phyloP scores from a whole-genome alignment of 2,113 vertebrate genomes.

The Triplophysa dalaica region DNA sequence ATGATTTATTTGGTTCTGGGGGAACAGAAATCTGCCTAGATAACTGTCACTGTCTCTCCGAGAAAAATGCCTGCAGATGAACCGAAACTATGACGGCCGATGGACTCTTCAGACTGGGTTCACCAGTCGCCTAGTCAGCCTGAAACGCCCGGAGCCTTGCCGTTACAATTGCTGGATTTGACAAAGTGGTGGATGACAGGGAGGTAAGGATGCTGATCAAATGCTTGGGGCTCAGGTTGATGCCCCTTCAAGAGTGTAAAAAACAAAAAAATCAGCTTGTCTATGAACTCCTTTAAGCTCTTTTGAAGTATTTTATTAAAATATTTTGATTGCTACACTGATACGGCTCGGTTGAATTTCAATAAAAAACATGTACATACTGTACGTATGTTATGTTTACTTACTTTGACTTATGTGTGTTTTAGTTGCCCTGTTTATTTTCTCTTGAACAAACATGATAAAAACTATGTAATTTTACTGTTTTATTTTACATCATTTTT shows the following conservation, averaged over 20 bases:
- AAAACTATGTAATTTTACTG: too few species aligned
- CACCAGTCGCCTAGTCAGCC: conserved; percentile 40
- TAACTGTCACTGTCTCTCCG: conserved; percentile 44
- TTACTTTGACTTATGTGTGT: too few species aligned
- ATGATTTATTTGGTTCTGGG: conserved; percentile 40
- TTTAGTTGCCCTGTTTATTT: too few species aligned
- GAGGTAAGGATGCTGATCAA: conserved; percentile 41
- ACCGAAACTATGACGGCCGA: conserved; percentile 30
- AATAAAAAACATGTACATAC: too few species aligned
- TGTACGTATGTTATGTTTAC: too few species aligned
- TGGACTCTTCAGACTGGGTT: conserved; percentile 44
- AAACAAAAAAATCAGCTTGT: background rate
- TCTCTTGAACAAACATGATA: too few species aligned
- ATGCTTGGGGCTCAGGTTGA: conserved; percentile 12
- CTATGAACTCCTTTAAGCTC: background rate
- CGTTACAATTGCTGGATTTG: conserved; percentile 45
- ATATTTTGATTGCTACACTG: too few species aligned
- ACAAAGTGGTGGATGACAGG: conserved; percentile 48
- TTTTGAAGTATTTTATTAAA: too few species aligned
- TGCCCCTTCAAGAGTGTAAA: conserved; percentile 1
- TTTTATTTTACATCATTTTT: too few species aligned
- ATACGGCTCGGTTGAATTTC: too few species aligned
- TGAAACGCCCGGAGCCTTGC: conserved; percentile 22
- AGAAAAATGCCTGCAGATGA: conserved; percentile 41
- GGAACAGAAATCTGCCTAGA: conserved; percentile 35